Evolutionary conservation across 92 coral and sea anemone species (phyloP).

Genomic region (Porites cylindrica): DNA sequence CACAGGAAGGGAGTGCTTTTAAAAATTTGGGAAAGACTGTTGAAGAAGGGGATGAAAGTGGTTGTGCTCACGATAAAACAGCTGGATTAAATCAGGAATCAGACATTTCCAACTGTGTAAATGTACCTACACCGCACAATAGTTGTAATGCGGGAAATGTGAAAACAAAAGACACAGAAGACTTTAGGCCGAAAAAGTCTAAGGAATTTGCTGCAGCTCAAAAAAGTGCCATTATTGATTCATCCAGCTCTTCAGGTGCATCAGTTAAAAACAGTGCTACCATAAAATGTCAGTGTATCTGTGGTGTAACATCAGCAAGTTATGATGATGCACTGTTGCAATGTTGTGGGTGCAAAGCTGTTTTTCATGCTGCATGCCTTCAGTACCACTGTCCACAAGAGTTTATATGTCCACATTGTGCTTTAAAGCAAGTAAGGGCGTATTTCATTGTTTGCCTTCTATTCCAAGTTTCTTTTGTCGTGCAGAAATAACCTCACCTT

Average conservation of each 20-base stretch:
- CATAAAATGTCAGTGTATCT: constrained; percentile 71
- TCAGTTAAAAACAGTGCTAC: background rate
- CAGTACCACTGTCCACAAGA: constrained; percentile 22
- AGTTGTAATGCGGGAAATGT: too few relatives aligned
- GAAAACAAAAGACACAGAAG: background rate
- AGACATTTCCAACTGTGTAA: background rate
- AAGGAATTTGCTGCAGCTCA: background rate
- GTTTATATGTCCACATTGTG: constrained; percentile 69
- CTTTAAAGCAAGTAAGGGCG: constrained; percentile 61
- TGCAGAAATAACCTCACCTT: too few relatives aligned
- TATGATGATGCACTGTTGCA: constrained; percentile 51
- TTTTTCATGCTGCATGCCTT: constrained; percentile 79
- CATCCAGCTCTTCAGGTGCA: background rate
- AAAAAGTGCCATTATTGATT: background rate
- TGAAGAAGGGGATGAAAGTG: background rate
- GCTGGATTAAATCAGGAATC: background rate
- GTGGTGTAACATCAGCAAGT: constrained; percentile 68
- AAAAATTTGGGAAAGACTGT: background rate
- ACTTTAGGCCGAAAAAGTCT: background rate
- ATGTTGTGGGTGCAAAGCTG: constrained; percentile 72
- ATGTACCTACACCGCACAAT: too few relatives aligned
- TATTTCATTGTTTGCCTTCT: too few relatives aligned
- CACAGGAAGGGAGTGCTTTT: background rate
- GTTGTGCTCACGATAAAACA: background rate
- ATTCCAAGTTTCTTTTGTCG: too few relatives aligned